Base-by-base conservation (phyloP, 2,797 vertebrate genomes). In the Sebastes cheni region DNA sequence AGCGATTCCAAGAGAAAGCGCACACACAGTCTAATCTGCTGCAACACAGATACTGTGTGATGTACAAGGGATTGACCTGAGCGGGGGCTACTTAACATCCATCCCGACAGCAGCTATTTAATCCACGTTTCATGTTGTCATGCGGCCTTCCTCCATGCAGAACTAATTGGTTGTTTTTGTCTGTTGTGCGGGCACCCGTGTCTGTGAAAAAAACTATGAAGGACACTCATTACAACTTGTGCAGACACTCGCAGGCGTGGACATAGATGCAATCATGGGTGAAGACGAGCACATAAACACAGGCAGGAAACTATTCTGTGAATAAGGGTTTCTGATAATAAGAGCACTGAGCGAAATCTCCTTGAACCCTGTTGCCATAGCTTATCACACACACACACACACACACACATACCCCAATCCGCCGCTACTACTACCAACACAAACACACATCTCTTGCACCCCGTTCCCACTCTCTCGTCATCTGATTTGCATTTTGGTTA, bases 401-500 rank as follows among this genome's bases (percentile, higher is more conserved):
- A 72, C 50, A 67, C 7, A 82, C 27, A 29, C 76, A 72, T 27
- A 67, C 3, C 8, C 14, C 8, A 14, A 58, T 29, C 22, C 46
- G 2, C 55, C 30, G 14, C 14, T 16, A 42, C 25, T 16, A 16
- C 64, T 8, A 59, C 67, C 32, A 34, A 72, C 61, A 73, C 71
- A 75, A 75, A 82, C 78, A 70, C 83, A 55, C 77, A 54, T 73
- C 65, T 69, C 70, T 54, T 23, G 20, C 74, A 46, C 54, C 10
- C 75, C 65, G 60, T 56, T 72, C 62, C 62, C 25, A 42, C 80
- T 78, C 84, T 73, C 80, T 68, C 60, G 27, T 50, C 27, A 5
- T 86, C 90, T 91, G 86, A 94, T 94, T 94, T 93, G 91, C 93
- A 94, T 93, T 94, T 95, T 90, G 85, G 93, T 93, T 95, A 93